Percentiles rank a stretch among this genome's conserved stretches.
phyloP scores from a whole-genome alignment of 2,888 invertebrate genomes.

The Euzetes globulus region DNA sequence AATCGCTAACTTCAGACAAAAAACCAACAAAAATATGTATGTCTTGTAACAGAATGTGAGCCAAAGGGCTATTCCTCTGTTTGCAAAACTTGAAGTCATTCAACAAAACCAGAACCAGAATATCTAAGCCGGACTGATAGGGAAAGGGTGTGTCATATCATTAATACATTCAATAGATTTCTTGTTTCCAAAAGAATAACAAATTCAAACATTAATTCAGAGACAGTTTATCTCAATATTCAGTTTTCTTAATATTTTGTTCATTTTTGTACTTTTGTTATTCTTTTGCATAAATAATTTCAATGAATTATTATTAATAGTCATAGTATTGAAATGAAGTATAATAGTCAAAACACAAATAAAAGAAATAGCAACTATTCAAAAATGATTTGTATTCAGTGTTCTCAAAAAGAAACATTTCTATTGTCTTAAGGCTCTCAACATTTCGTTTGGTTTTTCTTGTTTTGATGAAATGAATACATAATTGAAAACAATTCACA shows the following conservation, averaged over 20 bases:
- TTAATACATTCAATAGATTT: constrained; percentile 11
- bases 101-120: neutral
- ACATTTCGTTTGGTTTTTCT: too few relatives aligned
- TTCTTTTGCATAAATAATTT: neutral
- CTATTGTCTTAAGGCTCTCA: neutral
- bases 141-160: neutral
- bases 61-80: neutral
- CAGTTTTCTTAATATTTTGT: neutral
- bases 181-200: too few relatives aligned
- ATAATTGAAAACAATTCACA: too few relatives aligned
- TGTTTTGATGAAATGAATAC: too few relatives aligned
- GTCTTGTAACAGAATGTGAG: neutral
- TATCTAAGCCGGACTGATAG: too few relatives aligned
- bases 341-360: neutral
- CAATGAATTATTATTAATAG: neutral
- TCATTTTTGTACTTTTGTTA: neutral
- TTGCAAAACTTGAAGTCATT: neutral
- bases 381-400: neutral
- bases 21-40: neutral
- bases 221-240: neutral
- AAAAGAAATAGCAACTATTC: neutral
- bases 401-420: neutral
- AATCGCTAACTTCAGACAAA: neutral
- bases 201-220: neutral
- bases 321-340: neutral